A percentile compares a stretch with the other conserved stretches of the same genome.
phyloP scores from a whole-genome alignment of 2,888 invertebrate species.

The Thelaira solivaga region DNA sequence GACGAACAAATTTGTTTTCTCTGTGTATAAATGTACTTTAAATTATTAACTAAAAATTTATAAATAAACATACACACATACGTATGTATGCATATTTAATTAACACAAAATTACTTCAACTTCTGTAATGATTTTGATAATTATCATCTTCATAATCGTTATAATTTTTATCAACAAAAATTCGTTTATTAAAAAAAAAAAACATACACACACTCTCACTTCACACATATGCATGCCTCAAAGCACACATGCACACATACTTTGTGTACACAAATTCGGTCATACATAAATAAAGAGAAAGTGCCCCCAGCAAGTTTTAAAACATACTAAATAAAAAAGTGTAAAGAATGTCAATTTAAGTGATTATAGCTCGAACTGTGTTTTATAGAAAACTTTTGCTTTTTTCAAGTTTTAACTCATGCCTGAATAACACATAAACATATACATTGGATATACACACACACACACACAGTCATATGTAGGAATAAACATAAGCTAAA shows the following conservation, averaged over 20 bases:
- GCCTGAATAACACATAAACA: neutral
- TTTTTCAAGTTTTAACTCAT: conserved; percentile 67
- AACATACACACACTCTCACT: too few relatives aligned
- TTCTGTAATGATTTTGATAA: neutral
- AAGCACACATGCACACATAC: neutral
- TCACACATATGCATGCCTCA: neutral
- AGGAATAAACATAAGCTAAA: too few relatives aligned
- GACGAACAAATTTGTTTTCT: too few relatives aligned
- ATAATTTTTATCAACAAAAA: conserved; percentile 24
- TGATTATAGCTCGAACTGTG: conserved; percentile 56
- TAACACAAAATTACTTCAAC: neutral
- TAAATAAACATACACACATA: too few relatives aligned
- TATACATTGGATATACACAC: neutral
- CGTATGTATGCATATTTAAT: neutral
- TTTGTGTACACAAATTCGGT: neutral
- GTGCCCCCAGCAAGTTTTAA: conserved; percentile 71
- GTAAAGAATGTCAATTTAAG: conserved; percentile 74
- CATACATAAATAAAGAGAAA: conserved; percentile 71
- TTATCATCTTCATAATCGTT: neutral
- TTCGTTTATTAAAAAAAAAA: too few relatives aligned
- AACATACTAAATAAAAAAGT: conserved; percentile 46
- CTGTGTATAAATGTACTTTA: too few relatives aligned
- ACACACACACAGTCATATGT: too few relatives aligned
- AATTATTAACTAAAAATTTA: too few relatives aligned
- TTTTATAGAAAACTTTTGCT: conserved; percentile 71